Evolutionary conservation across 1,140 invertebrate species (phyloP).

Genomic region (Uloborus diversus): DNA sequence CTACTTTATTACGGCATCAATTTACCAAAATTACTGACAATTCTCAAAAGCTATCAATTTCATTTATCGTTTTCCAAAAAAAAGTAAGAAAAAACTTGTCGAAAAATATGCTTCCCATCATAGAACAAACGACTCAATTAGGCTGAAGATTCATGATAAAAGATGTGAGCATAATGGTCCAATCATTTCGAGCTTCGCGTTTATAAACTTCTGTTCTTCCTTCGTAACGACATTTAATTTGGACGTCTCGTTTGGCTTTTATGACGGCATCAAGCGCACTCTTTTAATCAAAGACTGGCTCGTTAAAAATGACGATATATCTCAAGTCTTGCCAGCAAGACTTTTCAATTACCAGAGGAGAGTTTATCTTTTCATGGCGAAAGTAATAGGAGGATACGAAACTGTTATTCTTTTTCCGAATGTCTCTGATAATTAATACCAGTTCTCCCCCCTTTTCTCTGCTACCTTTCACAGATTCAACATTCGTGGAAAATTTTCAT

Average conservation of each 20-base stretch:
- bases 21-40: too few relatives aligned
- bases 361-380: slow-evolving; percentile 40
- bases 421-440: slow-evolving; percentile 52
- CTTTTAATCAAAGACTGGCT: slow-evolving; percentile 51
- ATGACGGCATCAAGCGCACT: slow-evolving; percentile 45
- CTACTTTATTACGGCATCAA: too few relatives aligned
- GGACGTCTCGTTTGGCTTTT: slow-evolving; percentile 37
- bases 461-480: slow-evolving; percentile 13
- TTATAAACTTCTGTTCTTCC: slow-evolving; percentile 32
- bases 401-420: slow-evolving; percentile 53
- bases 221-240: slow-evolving; percentile 52
- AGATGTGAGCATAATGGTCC: slow-evolving; percentile 21
- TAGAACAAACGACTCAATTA: slow-evolving; percentile 52
- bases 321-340: slow-evolving; percentile 10
- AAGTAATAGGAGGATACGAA: not conserved
- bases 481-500: slow-evolving; percentile 27
- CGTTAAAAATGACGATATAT: slow-evolving; percentile 52
- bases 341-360: slow-evolving; percentile 44
- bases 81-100: too few relatives aligned
- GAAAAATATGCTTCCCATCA: not conserved
- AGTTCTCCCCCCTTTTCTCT: not conserved
- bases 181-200: slow-evolving; percentile 20
- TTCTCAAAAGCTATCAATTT: too few relatives aligned
- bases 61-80: too few relatives aligned
- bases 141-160: slow-evolving; percentile 41